A percentile compares a stretch with the other conserved stretches of the same genome.
Evolutionary conservation across 1,140 invertebrate species (phyloP).

Genomic region (Drosophila equinoxialis): DNA sequence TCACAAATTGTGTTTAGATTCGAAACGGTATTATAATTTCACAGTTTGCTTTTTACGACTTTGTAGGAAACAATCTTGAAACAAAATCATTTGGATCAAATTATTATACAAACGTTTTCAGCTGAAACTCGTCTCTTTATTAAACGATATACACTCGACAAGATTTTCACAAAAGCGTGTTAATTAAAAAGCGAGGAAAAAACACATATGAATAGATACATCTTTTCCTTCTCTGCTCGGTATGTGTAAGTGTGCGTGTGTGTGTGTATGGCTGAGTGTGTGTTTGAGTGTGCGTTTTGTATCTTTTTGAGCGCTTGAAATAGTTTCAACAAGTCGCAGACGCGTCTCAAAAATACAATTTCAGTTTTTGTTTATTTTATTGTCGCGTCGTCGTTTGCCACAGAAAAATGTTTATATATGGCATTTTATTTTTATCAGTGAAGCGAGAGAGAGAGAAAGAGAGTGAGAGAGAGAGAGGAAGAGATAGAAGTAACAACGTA

Average conservation of each 20-base stretch:
- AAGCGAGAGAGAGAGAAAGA: conserved; percentile 1
- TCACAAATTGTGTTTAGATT: no score
- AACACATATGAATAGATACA: neutral
- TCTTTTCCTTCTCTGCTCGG: neutral
- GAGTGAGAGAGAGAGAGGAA: neutral
- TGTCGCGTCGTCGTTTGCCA: conserved; percentile 39
- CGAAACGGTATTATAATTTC: no score
- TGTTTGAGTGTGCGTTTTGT: neutral
- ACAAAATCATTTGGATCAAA: conserved; percentile 5
- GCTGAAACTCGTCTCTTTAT: conserved; percentile 33
- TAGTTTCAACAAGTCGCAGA: conserved; percentile 58
- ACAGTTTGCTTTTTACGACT: neutral
- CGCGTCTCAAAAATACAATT: conserved; percentile 44
- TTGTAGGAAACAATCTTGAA: neutral
- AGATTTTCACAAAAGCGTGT: conserved; percentile 56
- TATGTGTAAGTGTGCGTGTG: neutral
- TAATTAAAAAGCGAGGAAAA: conserved; percentile 41
- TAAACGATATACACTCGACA: conserved; percentile 36
- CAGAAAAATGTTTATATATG: conserved; percentile 51
- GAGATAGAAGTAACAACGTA: conserved; percentile 32
- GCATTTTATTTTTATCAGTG: conserved; percentile 59
- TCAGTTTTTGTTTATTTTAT: conserved; percentile 56
- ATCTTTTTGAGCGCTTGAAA: conserved; percentile 46
- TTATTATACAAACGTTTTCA: neutral
- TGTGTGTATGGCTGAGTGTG: conserved; percentile 9